Base-by-base conservation (phyloP, 2,888 invertebrate genomes). In the Macrophya annulata region DNA sequence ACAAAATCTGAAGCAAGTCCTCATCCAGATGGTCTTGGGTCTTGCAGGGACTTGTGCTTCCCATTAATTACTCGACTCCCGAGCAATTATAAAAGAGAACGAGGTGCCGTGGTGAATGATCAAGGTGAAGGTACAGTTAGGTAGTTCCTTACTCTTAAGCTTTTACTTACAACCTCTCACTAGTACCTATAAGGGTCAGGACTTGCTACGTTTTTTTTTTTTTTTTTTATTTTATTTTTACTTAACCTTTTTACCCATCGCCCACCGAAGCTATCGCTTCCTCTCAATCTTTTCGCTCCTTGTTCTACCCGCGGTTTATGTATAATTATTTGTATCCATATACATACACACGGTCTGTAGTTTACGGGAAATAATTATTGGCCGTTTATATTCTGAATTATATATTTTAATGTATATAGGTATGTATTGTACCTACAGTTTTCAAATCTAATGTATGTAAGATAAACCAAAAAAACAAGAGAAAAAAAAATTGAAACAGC, bases 61-160 rank as follows among this genome's bases (percentile, higher is more conserved):
- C 37, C 31, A 37, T 55, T 77, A 81, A 81, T 81, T 62, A 62
- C 81, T 15, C 81, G 40, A 59, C 81, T 40, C 55, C 25, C 40
- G 40, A 65, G 43, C 79, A 85, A 79, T 81, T 85, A 59, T 48
- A 84, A 31, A 17, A 51, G 77, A 17, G n/a, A 77, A 37, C 37
- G 45, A 51, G 84, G 84, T 82, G 85, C 71, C 62, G 79, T 45
- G 51, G 84, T 81, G 65, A 85, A 85, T 82, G 81, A 81, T 84
- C 82, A 85, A 85, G 84, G 85, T 84, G 77, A 85, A 86, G 81
- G 84, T 81, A 87, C 86, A 85, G 85, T 86, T 86, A 86, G n/a
- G 77, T 55, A 45, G 84, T 72, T 76, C 45, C 48, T 82, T 51
- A 82, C 79, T 77, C 83, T 55, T 40, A 21, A 43, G 10, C 4